phyloP scores from a whole-genome alignment of 2,113 vertebrate species.

The Pseudopipra pipra region DNA sequence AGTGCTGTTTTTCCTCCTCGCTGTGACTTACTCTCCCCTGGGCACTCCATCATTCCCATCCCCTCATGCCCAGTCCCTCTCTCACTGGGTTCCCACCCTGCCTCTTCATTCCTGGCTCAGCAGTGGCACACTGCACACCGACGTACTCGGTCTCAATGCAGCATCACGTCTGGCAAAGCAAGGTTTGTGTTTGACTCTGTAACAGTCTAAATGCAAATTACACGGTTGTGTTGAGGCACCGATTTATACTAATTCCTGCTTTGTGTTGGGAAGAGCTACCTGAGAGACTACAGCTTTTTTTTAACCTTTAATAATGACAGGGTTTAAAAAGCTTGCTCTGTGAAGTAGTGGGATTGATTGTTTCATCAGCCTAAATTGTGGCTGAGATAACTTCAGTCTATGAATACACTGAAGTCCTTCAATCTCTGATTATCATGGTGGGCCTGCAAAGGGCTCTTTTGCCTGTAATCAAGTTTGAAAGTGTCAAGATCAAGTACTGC shows the following conservation, averaged over 20 bases:
- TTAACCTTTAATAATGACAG: neutral
- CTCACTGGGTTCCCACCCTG: neutral
- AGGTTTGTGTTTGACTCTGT: neutral
- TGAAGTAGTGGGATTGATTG: neutral
- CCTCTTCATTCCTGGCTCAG: neutral
- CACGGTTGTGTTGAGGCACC: neutral
- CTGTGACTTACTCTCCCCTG: neutral
- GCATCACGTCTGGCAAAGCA: neutral
- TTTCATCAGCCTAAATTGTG: neutral
- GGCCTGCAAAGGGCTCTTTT: neutral
- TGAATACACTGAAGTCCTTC: neutral
- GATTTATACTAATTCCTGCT: neutral
- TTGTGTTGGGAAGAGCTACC: constrained; percentile 1
- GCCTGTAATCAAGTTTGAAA: neutral
- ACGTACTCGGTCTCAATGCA: neutral
- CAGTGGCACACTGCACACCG: rapidly evolving
- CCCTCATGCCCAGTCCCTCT: neutral
- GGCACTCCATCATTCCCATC: neutral
- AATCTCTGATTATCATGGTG: neutral
- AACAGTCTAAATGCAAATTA: neutral
- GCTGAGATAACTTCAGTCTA: neutral
- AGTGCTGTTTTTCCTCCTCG: rapidly evolving
- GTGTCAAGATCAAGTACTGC: neutral
- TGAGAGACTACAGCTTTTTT: neutral
- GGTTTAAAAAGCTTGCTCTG: neutral